Conservation (phyloP, 1,140 invertebrate genomes). For the Trinorchestia longiramus region DNA sequence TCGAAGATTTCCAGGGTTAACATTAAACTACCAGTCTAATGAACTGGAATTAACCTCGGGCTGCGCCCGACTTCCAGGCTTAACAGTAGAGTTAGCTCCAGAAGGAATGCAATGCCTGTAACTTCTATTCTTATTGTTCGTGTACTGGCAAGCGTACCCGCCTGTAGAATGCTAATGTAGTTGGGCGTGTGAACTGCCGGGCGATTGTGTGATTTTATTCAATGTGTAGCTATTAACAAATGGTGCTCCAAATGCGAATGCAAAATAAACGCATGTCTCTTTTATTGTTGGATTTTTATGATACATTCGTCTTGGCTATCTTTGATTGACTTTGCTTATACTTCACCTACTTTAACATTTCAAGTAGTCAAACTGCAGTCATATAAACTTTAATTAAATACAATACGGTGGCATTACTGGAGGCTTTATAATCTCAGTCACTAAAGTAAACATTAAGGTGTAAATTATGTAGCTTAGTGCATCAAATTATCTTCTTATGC, state of each 20-base stretch:
- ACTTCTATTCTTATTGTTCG: no score
- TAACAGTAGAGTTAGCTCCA: no score
- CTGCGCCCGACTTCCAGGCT: no score
- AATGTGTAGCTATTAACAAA: not conserved
- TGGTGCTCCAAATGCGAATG: not conserved
- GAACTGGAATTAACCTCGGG: no score
- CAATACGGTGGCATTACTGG: slow-evolving; percentile 6
- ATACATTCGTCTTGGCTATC: not conserved
- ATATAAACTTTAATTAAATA: not conserved
- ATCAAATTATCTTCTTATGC: slow-evolving; percentile 29
- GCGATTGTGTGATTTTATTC: no score
- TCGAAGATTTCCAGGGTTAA: no score
- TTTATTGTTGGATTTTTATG: not conserved
- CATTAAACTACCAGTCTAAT: no score
- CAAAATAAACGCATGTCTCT: not conserved
- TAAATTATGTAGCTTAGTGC: slow-evolving; percentile 30
- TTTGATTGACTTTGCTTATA: not conserved
- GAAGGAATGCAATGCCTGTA: no score
- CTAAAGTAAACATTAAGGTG: slow-evolving; percentile 5
- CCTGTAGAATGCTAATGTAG: no score
- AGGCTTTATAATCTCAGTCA: slow-evolving; percentile 38
- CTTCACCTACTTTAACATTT: not conserved
- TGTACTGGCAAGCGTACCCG: no score
- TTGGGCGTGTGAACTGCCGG: no score
- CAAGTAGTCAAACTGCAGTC: not conserved